Conservation (phyloP, 1,140 invertebrate genomes). For the Brachionus koreanus region DNA sequence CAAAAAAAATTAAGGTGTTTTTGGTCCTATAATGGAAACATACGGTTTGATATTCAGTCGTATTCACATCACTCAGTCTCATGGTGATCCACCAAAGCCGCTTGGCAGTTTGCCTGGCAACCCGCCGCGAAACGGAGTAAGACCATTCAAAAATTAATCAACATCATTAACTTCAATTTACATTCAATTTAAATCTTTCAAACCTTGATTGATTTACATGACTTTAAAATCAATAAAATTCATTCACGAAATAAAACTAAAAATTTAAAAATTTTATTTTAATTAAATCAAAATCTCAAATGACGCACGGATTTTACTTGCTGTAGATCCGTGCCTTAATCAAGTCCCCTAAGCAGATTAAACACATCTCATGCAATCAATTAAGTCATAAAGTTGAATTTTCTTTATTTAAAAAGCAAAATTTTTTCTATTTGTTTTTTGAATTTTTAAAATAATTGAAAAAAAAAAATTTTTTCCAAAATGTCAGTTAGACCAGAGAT, state of each 20-base stretch:
- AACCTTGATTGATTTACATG: constrained; percentile 11
- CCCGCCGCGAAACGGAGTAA: not conserved
- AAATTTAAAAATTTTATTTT: not conserved
- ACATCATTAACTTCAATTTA: not conserved
- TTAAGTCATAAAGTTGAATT: constrained; percentile 7
- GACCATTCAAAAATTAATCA: constrained; percentile 28
- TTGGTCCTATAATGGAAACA: constrained; percentile 41
- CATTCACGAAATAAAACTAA: not conserved
- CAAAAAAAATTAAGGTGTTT: not conserved
- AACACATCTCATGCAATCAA: not conserved
- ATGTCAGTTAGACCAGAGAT: not conserved
- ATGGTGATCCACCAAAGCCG: constrained; percentile 34
- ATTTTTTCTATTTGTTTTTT: not conserved
- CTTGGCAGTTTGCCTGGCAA: constrained; percentile 12
- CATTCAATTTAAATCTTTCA: not conserved
- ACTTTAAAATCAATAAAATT: constrained; percentile 9
- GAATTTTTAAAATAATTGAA: not conserved
- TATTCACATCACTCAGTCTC: constrained; percentile 31
- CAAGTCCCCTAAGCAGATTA: not conserved
- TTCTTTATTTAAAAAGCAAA: not conserved
- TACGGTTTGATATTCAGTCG: constrained; percentile 41
- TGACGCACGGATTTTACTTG: not conserved
- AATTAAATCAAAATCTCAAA: not conserved
- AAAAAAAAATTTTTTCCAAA: not conserved
- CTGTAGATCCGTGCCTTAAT: not conserved